Evolutionary conservation across 1,140 invertebrate species (phyloP), one percentile per base, ranked within the genome.

Genomic region (Bicyclus anynana): DNA sequence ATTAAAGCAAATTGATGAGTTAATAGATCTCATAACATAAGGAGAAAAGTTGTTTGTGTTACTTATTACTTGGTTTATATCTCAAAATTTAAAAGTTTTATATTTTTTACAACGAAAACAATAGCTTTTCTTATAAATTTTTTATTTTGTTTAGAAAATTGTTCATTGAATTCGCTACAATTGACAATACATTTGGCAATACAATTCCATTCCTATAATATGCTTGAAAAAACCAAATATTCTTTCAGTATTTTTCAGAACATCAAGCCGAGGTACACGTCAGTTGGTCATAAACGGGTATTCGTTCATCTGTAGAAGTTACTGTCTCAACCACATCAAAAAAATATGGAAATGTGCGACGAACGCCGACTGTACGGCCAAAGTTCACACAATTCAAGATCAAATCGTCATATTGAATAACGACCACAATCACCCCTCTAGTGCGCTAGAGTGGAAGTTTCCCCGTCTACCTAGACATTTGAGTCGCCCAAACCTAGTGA

Each of bases 261-360:
- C 72, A 1, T 79, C 82, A 0, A 64, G 50, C 4, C 66, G 80
- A 48, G 82, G 82, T 0, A 77, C 67, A 0, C 56, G 75, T 6
- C 78, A 83, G 29, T 59, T 85, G 16, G 74, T 85, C 0, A 58
- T 84, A 5, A 67, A 74, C 13, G 82, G 80, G 0, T 82, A 76
- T 44, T 49, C 75, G 5, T 84, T 86, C 56, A 76, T 79, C 46
- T 86, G 80, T 59, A 64, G 82, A 16, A 77, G 72, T 20, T 83
- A 85, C 35, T 84, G 77, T 33, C 40, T 74, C n/a, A 70, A 84
- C 42, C 71, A 79, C 37, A 60, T 78, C 16, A 86, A 84, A 59
- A 86, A 86, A 53, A 80, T 69, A 9, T 86, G 82, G 82, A 83
- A 84, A 54, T 86, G 82, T 49, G 77, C 82, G 0, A 77, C 75